Percentiles rank a stretch among this genome's conserved stretches.
Evolutionary conservation across 2,797 vertebrate species (phyloP).

Genomic region (Psittacula echo): DNA sequence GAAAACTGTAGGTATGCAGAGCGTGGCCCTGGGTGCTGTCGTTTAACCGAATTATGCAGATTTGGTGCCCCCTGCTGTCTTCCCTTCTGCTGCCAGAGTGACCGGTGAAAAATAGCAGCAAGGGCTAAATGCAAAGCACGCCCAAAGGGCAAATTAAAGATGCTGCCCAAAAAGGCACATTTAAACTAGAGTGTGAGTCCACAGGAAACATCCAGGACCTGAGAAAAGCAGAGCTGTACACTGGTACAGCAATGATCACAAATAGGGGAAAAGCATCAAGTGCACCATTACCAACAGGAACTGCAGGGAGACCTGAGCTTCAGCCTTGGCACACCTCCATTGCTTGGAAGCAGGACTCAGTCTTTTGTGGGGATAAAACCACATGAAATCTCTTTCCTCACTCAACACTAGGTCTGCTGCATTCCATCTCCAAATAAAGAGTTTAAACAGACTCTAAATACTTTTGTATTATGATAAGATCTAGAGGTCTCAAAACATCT

Average conservation of each 20-base stretch:
- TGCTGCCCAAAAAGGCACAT: background rate
- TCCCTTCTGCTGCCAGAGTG: background rate
- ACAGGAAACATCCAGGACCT: background rate
- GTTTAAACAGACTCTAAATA: background rate
- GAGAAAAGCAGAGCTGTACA: background rate
- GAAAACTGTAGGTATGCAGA: background rate
- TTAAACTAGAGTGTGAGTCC: background rate
- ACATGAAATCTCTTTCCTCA: background rate
- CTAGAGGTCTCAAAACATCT: background rate
- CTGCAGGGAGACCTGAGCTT: background rate
- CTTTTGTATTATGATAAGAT: background rate
- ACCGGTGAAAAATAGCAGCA: background rate
- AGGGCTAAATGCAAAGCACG: background rate
- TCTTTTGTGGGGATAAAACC: background rate
- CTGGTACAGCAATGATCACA: background rate
- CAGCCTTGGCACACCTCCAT: background rate
- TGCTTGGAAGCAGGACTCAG: background rate
- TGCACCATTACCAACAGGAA: background rate
- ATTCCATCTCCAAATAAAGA: background rate
- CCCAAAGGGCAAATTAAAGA: background rate
- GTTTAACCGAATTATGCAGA: slow-evolving; percentile 53
- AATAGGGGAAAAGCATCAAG: background rate
- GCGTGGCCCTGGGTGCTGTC: background rate
- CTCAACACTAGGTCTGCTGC: background rate
- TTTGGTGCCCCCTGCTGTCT: slow-evolving; percentile 80